Evolutionary conservation across 1,140 invertebrate species (phyloP), one percentile per base, ranked within the genome.

Genomic region (Saccostrea cuccullata): DNA sequence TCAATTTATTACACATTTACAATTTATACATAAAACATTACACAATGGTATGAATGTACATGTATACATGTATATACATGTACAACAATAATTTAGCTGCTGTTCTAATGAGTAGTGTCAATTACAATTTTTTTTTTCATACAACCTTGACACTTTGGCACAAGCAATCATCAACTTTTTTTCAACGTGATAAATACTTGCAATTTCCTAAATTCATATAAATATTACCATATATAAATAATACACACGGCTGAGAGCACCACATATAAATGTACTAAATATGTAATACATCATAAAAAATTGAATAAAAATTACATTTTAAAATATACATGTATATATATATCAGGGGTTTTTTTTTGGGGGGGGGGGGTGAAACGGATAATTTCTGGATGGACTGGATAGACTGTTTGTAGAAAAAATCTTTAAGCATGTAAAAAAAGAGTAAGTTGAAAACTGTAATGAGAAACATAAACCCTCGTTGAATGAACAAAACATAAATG

Each of bases 251-350:
- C 70, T 73, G 70, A 73, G 36, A 73, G 70, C 70, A 73, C 70
- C 70, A 73, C 70, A 64, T 64, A 64, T 23, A 64, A 23, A 64
- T 64, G n/a, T 64, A 73, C 30, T 36, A 73, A 73, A 73, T 73
- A 73, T 36, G 26, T 30, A 36, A n/a, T 73, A 73, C 13, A 73
- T 13, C 15, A 30, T 12, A 26, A 23, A 60, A 60, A 4, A 60
- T 20, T 60, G 20, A 15, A 60, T 20, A 60, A 47, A 47, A 47
- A 47, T 47, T 47, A 47, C 40, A 47, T 47, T 3, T 4, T 20
- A 64, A 64, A 30, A 6, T 73, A 6, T 30, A 23, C 9, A 73
- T 23, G 70, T 23, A n/a, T n/a, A n/a, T n/a, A n/a, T n/a, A n/a
- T n/a, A n/a, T n/a, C n/a, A n/a, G n/a, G n/a, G n/a, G n/a, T n/a